These are phyloP conservation scores for Theropithecus gelada DNA, from an alignment of 2,113 vertebrate species.

Conservation along the genomic window DNA sequence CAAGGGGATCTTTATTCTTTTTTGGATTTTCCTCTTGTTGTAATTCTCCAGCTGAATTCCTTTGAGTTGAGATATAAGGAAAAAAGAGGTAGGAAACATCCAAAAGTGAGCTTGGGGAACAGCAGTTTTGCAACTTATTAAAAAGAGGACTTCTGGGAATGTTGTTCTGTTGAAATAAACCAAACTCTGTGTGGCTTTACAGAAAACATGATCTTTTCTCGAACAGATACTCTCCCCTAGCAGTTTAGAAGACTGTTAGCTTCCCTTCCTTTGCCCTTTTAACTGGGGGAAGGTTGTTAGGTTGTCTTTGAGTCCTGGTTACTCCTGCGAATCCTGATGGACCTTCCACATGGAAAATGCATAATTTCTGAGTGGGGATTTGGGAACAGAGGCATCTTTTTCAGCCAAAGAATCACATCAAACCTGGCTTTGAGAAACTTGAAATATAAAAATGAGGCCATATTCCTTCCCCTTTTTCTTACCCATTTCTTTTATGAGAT, in stretches of 20 bases:
- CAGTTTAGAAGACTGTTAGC: not conserved
- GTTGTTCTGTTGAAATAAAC: constrained; percentile 31
- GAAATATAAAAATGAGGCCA: not conserved
- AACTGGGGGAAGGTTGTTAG: not conserved
- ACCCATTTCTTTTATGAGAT: not conserved
- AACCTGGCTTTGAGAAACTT: not conserved
- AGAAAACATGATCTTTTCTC: constrained; percentile 23
- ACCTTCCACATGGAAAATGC: constrained; percentile 34
- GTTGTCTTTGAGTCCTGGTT: constrained; percentile 43
- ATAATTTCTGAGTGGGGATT: not conserved
- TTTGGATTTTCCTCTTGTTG: constrained; percentile 50
- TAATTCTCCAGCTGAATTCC: constrained; percentile 59
- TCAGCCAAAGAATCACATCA: constrained; percentile 48
- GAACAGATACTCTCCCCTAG: not conserved
- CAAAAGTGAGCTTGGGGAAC: not conserved
- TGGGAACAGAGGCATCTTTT: not conserved
- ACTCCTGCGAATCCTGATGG: not conserved
- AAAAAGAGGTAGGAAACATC: constrained; percentile 8
- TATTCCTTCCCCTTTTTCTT: not conserved
- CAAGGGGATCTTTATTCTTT: constrained; percentile 33
- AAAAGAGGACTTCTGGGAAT: constrained; percentile 58
- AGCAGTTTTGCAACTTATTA: constrained; percentile 58
- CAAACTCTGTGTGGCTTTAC: constrained; percentile 25
- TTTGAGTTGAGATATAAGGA: constrained; percentile 51
- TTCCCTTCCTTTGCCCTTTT: not conserved